Percentiles rank a stretch among this genome's conserved stretches.
Evolutionary conservation across 1,140 invertebrate species (phyloP).

Genomic region (Chrysomallon squamiferum): DNA sequence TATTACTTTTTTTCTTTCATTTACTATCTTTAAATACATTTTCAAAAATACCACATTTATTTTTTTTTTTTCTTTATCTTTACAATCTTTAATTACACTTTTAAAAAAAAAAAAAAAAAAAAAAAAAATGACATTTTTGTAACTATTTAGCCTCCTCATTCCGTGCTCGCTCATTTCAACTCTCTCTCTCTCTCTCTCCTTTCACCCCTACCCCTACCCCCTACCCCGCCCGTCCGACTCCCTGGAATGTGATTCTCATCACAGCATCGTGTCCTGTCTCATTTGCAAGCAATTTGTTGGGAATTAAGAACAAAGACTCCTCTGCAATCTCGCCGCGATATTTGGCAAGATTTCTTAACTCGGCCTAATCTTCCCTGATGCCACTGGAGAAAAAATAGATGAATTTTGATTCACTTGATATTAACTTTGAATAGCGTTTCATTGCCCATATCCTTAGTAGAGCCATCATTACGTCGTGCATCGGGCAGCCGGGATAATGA

Average conservation of each 20-base stretch:
- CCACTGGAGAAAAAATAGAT: slow-evolving; percentile 25
- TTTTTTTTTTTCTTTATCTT: too few species aligned
- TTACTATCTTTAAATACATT: too few species aligned
- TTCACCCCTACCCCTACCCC: slow-evolving; percentile 14
- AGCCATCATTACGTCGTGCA: slow-evolving; percentile 2
- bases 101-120: too few species aligned
- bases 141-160: too few species aligned
- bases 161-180: slow-evolving; percentile 10
- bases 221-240: slow-evolving; percentile 2
- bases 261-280: slow-evolving; percentile 13
- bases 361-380: slow-evolving; percentile 19
- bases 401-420: slow-evolving; percentile 42
- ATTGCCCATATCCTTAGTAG: slow-evolving; percentile 31
- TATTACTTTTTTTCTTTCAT: too few species aligned
- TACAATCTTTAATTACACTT: too few species aligned
- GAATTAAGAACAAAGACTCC: slow-evolving; percentile 28
- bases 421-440: slow-evolving; percentile 36
- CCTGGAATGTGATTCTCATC: slow-evolving; percentile 19
- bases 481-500: neutral
- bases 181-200: slow-evolving; percentile 15
- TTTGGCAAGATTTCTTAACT: slow-evolving; percentile 7
- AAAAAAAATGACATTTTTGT: too few species aligned
- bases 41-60: too few species aligned
- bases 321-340: slow-evolving; percentile 15
- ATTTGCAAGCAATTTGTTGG: slow-evolving; percentile 37